Evolutionary conservation across 2,888 invertebrate species (phyloP).

Genomic region (Oxyteleia sp.): DNA sequence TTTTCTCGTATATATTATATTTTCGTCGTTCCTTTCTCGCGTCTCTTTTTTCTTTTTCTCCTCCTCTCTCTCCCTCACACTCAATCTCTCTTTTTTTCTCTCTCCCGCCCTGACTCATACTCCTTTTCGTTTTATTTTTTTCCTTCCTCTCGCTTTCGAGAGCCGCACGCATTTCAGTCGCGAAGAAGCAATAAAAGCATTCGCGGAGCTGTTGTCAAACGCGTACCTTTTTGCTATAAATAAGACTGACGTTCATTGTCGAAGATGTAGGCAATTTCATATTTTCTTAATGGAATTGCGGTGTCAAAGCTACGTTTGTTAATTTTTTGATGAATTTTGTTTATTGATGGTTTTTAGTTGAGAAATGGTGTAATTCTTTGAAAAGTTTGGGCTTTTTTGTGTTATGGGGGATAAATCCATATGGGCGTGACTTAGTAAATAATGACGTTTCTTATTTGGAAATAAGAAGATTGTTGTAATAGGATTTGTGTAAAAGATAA

Average conservation of each 20-base stretch:
- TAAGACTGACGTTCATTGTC: conserved; percentile 64
- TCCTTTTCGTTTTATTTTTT: conserved; percentile 13
- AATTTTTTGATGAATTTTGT: neutral
- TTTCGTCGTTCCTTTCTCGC: conserved; percentile 36
- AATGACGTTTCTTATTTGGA: too few relatives aligned
- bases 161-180: conserved; percentile 57
- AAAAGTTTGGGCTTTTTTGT: neutral
- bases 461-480: too few relatives aligned
- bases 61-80: neutral
- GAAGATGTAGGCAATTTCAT: conserved; percentile 48
- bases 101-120: neutral
- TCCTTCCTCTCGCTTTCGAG: conserved; percentile 33
- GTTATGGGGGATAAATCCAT: too few relatives aligned
- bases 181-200: conserved; percentile 64
- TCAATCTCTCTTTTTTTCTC: neutral
- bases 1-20: conserved; percentile 35
- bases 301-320: neutral
- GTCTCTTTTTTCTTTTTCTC: neutral
- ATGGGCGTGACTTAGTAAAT: too few relatives aligned
- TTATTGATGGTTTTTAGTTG: neutral
- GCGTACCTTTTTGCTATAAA: conserved; percentile 54
- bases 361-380: neutral
- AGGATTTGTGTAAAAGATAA: too few relatives aligned
- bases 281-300: conserved; percentile 37
- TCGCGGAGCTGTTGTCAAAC: conserved; percentile 55